Evolutionary conservation across 2,797 vertebrate genomes (phyloP).

Genomic region (Podargus strigoides): DNA sequence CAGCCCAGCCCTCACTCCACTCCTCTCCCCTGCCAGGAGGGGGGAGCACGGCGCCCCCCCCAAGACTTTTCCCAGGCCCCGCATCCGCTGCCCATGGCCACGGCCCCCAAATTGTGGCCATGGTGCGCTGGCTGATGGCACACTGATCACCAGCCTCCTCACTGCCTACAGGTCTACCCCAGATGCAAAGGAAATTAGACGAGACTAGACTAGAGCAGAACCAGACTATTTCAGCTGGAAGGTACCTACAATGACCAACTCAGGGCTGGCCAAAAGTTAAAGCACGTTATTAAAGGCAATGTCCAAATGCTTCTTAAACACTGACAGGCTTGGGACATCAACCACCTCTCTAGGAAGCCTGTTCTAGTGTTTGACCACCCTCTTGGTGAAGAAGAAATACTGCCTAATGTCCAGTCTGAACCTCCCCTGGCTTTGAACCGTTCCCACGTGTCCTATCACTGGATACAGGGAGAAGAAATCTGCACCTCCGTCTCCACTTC

Average conservation of each 20-base stretch:
- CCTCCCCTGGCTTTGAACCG: neutral
- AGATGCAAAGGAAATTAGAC: neutral
- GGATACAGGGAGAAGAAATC: neutral
- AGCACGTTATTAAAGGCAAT: no score
- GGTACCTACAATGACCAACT: neutral
- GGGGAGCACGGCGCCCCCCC: rapidly evolving
- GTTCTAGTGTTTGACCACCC: neutral
- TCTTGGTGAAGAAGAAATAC: neutral
- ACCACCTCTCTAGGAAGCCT: neutral
- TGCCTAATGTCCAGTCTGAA: neutral
- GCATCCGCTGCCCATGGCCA: rapidly evolving
- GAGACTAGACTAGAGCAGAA: neutral
- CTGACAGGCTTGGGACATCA: no score
- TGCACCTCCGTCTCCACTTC: neutral
- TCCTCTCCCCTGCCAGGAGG: rapidly evolving
- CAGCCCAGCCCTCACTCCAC: neutral
- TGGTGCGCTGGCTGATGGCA: neutral
- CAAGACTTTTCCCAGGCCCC: neutral
- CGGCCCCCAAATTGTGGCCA: neutral
- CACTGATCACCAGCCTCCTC: neutral
- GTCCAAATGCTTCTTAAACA: neutral
- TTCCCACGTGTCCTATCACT: rapidly evolving
- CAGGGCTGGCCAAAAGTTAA: neutral
- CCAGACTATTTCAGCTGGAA: neutral
- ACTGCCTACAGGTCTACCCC: neutral